Evolutionary conservation across 1,140 invertebrate species (phyloP).

Genomic region (Ceratosolen fusciceps): DNA sequence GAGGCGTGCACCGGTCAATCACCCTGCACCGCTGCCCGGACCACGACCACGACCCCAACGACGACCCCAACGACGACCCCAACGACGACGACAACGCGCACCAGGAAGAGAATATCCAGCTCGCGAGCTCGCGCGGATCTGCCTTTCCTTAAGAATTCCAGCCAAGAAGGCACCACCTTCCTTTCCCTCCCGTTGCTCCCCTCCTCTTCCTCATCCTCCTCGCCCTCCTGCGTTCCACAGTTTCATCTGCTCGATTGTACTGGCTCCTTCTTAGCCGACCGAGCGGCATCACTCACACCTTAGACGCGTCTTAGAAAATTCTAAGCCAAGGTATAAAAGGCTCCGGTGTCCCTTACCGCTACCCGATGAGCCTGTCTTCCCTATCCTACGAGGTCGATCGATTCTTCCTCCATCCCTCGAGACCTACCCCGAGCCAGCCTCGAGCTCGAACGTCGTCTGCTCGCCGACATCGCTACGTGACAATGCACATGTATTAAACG

Average conservation of each 20-base stretch:
- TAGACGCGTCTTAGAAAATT: constrained; percentile 33
- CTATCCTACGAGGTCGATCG: too few species aligned
- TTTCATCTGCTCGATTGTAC: background rate
- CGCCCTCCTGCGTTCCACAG: background rate
- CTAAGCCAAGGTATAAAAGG: constrained; percentile 23
- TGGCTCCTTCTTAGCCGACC: background rate
- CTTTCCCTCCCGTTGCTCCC: background rate
- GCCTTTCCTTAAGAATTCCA: constrained; percentile 39
- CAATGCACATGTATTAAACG: background rate
- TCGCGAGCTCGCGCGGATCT: constrained; percentile 22
- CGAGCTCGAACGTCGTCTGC: too few species aligned
- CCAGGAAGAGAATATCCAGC: constrained; percentile 19
- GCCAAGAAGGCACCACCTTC: too few species aligned
- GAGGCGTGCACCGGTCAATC: constrained; percentile 34
- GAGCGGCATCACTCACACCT: background rate
- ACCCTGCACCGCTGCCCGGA: constrained; percentile 24
- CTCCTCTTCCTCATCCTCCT: background rate
- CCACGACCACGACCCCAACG: too few species aligned
- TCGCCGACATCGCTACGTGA: too few species aligned
- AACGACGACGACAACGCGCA: background rate
- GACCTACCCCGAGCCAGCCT: too few species aligned
- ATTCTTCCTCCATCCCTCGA: too few species aligned
- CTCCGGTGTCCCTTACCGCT: too few species aligned
- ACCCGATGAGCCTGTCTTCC: too few species aligned
- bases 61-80: too few species aligned